Evolutionary conservation across 30 jellyfish, hydroid and myxozoan species (phyloP), one percentile per base, ranked within the genome.

Genomic region (Calvadosia cruxmelitensis): DNA sequence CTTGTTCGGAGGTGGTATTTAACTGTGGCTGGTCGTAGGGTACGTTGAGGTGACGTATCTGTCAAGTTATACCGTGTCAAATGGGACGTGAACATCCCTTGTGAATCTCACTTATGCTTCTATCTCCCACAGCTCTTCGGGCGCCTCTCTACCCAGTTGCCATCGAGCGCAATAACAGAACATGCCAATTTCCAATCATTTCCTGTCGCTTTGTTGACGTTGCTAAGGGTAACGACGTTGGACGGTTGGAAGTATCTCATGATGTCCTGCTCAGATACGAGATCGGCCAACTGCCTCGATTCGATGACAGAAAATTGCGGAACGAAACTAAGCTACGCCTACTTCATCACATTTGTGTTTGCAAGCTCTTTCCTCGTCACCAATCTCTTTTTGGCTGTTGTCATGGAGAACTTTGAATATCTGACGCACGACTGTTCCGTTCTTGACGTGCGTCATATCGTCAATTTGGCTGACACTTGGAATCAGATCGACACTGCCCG

Each of bases 401-500:
- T 84, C 42, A 84, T 84, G 95, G 95, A 84, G 53, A 84, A 84
- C 68, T 84, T 84, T 42, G 78, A 68, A 53, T 84, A 84, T 71
- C 81, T 84, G 1, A 84, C 95, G 32, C 53, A 71, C 34, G 95
- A 84, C 52, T 27, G 72, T 25, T 77, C 95, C 1, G 73, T 67
- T 5, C 70, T 77, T 7, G 79, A 78, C 71, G 49, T 67, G 49
- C 93, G 85, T 33, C 86, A 84, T 52, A 77, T 84, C 28, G 49
- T 52, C 71, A 65, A 53, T 48, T 80, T 80, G 66, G 63, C 63
- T 20, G 77, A 34, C n/a, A 50, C 64, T 10, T 80, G 93, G 93
- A 31, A 36, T 15, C 67, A 50, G 52, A 72, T 64, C 48, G 93
- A 80, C 64, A 15, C 34, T 0, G 64, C 33, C 3, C 74, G 49